phyloP scores from a whole-genome alignment of 2,113 vertebrate genomes.

The Lanius collurio region DNA sequence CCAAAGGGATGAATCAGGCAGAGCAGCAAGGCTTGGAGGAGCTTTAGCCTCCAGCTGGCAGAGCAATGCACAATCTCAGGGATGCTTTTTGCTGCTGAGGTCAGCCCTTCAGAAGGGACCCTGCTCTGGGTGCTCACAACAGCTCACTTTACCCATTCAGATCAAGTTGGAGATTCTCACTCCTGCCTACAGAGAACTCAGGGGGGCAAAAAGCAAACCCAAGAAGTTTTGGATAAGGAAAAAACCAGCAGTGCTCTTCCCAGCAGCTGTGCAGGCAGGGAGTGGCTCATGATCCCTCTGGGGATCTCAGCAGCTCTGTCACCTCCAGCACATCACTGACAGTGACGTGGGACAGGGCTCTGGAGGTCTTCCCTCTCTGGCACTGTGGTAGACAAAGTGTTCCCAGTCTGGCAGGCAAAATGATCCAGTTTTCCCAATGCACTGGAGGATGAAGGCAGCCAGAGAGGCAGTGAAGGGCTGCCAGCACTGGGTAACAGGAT shows the following conservation, averaged over 20 bases:
- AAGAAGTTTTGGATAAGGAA: neutral
- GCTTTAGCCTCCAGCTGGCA: neutral
- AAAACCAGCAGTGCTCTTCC: neutral
- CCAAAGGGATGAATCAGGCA: neutral
- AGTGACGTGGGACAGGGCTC: accelerated
- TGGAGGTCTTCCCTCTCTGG: neutral
- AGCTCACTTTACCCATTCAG: accelerated
- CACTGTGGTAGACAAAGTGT: neutral
- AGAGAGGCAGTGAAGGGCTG: neutral
- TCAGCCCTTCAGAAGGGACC: neutral
- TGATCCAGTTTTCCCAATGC: neutral
- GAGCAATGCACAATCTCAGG: neutral
- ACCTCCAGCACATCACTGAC: accelerated
- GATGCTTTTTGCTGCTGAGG: neutral
- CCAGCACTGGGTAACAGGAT: neutral
- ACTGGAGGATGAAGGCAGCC: neutral
- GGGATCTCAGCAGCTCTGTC: neutral
- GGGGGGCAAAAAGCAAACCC: neutral
- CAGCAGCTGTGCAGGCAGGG: neutral
- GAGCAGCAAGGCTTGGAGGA: neutral
- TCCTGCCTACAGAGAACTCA: neutral
- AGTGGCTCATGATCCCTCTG: neutral
- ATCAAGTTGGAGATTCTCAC: neutral
- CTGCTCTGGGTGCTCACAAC: neutral
- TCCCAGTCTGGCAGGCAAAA: neutral